Evolutionary conservation across 1,140 invertebrate genomes (phyloP).

Genomic region (Lasioglossum albipes): DNA sequence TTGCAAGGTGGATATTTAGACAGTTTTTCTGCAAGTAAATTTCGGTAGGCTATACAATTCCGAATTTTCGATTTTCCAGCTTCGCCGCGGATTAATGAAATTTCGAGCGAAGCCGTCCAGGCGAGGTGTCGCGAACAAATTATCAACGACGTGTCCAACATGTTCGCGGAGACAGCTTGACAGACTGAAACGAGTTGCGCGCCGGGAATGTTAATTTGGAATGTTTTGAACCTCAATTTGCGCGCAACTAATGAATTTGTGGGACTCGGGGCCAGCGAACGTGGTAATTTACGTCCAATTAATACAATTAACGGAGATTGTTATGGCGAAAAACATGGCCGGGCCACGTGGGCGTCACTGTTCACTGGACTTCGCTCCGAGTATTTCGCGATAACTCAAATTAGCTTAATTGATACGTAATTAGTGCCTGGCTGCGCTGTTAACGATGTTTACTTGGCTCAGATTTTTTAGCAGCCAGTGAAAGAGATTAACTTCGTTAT

Average conservation of each 20-base stretch:
- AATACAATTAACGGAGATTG: slow-evolving; percentile 8
- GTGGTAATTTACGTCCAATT: slow-evolving; percentile 11
- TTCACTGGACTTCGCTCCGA: not conserved
- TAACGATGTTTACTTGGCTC: not conserved
- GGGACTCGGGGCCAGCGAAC: not conserved
- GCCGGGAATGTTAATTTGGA: slow-evolving; percentile 4
- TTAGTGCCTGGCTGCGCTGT: not conserved
- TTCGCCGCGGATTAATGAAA: not conserved
- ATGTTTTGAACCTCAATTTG: slow-evolving; percentile 9
- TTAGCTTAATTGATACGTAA: slow-evolving; percentile 4
- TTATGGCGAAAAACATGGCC: not conserved
- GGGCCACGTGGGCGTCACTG: not conserved
- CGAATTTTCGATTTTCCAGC: not conserved
- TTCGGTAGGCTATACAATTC: not conserved
- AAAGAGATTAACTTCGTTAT: not conserved
- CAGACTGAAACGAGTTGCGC: slow-evolving; percentile 6
- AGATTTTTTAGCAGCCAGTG: not conserved
- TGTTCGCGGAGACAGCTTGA: not conserved
- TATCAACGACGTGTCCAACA: slow-evolving; percentile 8
- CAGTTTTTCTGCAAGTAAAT: not conserved
- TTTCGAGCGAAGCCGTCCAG: not conserved
- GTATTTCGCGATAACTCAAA: not conserved
- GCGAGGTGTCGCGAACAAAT: slow-evolving; percentile 1
- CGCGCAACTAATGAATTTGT: slow-evolving; percentile 1
- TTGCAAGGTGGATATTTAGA: too few species aligned